Evolutionary conservation across 2,888 invertebrate genomes (phyloP).

Genomic region (Acheta domesticus): DNA sequence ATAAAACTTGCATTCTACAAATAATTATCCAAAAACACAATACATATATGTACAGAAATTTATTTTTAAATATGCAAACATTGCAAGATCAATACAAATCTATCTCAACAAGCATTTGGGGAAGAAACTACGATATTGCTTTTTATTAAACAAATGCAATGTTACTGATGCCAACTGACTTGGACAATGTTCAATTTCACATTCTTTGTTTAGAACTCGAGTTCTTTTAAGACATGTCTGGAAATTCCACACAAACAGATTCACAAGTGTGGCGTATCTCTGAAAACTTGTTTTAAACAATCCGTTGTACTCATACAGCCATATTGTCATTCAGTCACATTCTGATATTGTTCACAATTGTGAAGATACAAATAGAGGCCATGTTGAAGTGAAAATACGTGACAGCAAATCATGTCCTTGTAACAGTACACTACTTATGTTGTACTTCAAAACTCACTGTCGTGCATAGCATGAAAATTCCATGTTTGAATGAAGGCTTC

Average conservation of each 20-base stretch:
- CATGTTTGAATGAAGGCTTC: neutral
- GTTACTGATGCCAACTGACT: conserved; percentile 44
- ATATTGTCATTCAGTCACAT: conserved; percentile 31
- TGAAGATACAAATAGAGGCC: conserved; percentile 19
- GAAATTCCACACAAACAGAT: conserved; percentile 34
- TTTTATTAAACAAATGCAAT: conserved; percentile 39
- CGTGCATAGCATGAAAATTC: neutral
- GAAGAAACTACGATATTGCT: conserved; percentile 49
- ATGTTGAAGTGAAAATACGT: conserved; percentile 21
- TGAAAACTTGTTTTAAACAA: conserved; percentile 36
- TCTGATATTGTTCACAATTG: conserved; percentile 21
- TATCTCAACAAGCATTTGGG: conserved; percentile 53
- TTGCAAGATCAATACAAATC: conserved; percentile 52
- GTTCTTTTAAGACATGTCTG: conserved; percentile 23
- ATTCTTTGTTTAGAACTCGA: conserved; percentile 12
- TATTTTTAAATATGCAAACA: conserved; percentile 53
- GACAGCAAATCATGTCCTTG: conserved; percentile 18
- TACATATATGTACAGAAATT: conserved; percentile 50
- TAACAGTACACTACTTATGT: neutral
- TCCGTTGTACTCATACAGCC: conserved; percentile 34
- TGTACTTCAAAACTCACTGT: neutral
- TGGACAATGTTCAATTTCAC: conserved; percentile 45
- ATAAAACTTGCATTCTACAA: too few relatives aligned
- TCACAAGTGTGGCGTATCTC: conserved; percentile 38
- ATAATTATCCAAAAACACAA: neutral